Evolutionary conservation across 2,797 vertebrate genomes (phyloP), one percentile per base, ranked within the genome.

Genomic region (Chloroceryle amazona): DNA sequence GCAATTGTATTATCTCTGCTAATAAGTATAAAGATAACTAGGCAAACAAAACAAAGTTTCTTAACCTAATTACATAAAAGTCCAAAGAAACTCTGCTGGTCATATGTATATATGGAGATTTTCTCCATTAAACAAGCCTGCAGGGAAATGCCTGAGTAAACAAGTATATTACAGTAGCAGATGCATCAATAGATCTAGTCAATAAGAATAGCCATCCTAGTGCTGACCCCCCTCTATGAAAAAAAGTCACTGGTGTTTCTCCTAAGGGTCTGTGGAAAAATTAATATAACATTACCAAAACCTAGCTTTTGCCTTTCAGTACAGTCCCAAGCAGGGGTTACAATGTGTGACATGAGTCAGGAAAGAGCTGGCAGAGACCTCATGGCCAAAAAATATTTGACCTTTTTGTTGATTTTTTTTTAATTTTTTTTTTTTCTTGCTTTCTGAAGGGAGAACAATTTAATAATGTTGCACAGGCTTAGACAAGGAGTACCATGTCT

Each of bases 221-320:
- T 75, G 66, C 80, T 93, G 82, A 72, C 18, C 19, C 8, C 22
- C 31, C 51, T 42, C 54, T 62, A 20, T 52, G 54, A 88, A 86
- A 94, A 65, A 88, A 88, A 58, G 68, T 62, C 58, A 51, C n/a
- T 82, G 39, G 4, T 46, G 4, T 84, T 92, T 96, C 49, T 90
- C 92, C 93, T 47, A 46, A 68, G 54, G 85, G 73, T 68, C 68
- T 84, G 29, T 93, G 70, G 91, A 93, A 96, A 96, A 91, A 90
- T 66, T 83, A 91, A 86, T 92, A 70, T 25, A 67, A n/a, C 33
- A 51, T 57, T 78, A 88, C 29, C 42, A 83, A 81, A 94, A n/a
- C 49, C 54, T 51, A 15, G 21, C 3, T 41, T 89, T 89, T 89
- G 55, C 26, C 21, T 83, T 92, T 91, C 65, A 52, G 26, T 61